Evolutionary conservation across 2,888 invertebrate species (phyloP).

Genomic region (Prenolepis imparis): DNA sequence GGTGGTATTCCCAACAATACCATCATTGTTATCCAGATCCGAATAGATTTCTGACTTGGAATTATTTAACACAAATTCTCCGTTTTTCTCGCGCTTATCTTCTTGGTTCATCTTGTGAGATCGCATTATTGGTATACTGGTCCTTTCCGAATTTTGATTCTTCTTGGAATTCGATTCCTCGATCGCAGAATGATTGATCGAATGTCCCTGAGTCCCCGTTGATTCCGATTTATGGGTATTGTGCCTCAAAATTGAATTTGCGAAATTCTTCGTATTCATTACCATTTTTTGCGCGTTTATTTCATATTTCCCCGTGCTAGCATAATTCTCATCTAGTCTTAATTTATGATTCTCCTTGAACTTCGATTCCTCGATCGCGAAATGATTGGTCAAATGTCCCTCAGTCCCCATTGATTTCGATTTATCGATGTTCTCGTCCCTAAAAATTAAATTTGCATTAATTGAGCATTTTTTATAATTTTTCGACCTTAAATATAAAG

Average conservation of each 20-base stretch:
- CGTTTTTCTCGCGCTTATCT: conserved; percentile 43
- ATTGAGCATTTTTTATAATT: neutral
- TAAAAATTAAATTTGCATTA: conserved; percentile 61
- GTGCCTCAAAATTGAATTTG: too few relatives aligned
- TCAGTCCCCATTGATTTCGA: conserved; percentile 75
- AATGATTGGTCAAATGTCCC: too few relatives aligned
- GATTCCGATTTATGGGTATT: too few relatives aligned
- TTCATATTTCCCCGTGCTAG: too few relatives aligned
- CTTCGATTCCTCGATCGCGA: too few relatives aligned
- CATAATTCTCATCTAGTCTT: too few relatives aligned
- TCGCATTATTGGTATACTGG: conserved; percentile 59
- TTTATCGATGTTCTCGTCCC: conserved; percentile 79
- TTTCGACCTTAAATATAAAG: neutral
- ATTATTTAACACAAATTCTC: neutral
- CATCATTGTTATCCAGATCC: neutral
- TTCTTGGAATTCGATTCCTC: conserved; percentile 72
- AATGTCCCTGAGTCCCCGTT: too few relatives aligned
- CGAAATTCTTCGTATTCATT: too few relatives aligned
- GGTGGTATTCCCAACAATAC: neutral
- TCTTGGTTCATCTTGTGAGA: conserved; percentile 74
- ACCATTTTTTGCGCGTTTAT: too few relatives aligned
- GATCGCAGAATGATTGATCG: conserved; percentile 78
- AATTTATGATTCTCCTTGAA: too few relatives aligned
- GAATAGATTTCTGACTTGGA: conserved; percentile 16
- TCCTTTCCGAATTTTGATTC: conserved; percentile 53